These are phyloP conservation scores for Zaprionus nigranus DNA, from an alignment of 1,140 invertebrate species.

Conservation along the genomic window DNA sequence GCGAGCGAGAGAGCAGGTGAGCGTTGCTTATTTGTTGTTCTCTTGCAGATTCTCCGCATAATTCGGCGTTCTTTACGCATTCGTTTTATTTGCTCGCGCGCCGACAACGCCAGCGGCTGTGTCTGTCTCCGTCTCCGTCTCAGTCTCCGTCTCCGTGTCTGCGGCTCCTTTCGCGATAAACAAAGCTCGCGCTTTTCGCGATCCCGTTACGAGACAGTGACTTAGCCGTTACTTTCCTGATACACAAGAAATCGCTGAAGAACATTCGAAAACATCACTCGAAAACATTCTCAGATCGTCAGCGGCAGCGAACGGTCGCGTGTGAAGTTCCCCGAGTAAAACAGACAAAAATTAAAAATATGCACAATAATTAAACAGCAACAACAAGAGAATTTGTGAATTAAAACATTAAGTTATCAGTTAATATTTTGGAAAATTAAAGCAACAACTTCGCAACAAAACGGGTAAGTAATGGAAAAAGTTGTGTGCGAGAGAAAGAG, in stretches of 20 bases:
- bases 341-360: background rate
- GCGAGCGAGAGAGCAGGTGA: conserved; percentile 23
- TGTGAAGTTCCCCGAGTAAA: background rate
- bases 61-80: conserved; percentile 42
- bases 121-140: background rate
- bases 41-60: conserved; percentile 30
- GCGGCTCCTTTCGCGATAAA: background rate
- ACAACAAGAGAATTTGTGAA: background rate
- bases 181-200: background rate
- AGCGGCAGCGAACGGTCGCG: background rate
- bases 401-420: background rate
- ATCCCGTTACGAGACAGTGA: conserved; percentile 1
- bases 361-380: background rate
- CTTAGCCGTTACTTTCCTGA: background rate
- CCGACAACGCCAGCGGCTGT: conserved; percentile 59
- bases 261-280: background rate
- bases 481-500: background rate
- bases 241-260: background rate
- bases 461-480: background rate
- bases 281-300: conserved; percentile 7
- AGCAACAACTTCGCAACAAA: background rate
- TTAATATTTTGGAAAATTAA: background rate
- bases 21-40: background rate
- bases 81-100: conserved; percentile 66
- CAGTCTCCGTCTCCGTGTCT: background rate